Base-by-base conservation (phyloP, 2,888 invertebrate species). In the Lacanobia wlatinum region DNA sequence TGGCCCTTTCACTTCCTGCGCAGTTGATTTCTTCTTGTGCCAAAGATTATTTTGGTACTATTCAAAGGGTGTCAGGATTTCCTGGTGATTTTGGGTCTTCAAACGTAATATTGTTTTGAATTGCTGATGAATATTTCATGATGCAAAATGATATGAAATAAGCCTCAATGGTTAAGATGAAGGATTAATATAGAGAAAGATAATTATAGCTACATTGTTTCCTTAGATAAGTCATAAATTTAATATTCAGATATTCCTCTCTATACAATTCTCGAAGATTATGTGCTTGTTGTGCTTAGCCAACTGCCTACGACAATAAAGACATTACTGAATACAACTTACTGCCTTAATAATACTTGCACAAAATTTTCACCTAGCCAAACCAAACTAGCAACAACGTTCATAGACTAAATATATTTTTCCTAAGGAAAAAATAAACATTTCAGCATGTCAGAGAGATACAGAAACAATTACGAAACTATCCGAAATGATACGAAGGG, bases 1-100 rank as follows among this genome's bases (percentile, higher is more conserved):
- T 88, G 80, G 85, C 84, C 84, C 75, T 87, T 84, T 83, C 83
- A 81, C 82, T 88, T 88, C 83, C 80, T 74, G 66, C 62, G 80
- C 76, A 64, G 77, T 76, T 84, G 82, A 85, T 82, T 82, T 76
- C 79, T 87, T 82, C 76, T 72, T 84, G 82, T 81, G 77, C 86
- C 87, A 82, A 70, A 75, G 80, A 86, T 88, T 79, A 87, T 87
- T 87, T 87, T 77, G 75, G 63, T 65, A 70, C 75, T 59, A 67
- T 79, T 82, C 61, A 71, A 77, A 28, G 48, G 66, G 1, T 55
- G 38, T n/a, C 62, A 56, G 21, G 52, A 74, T 60, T 71, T 73
- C 53, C 56, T 63, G 55, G 43, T 63, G 50, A 66, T 63, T 68
- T 63, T 50, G 46, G 34, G 38, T 48, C 53, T 52, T 64, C 18